These are phyloP conservation scores for Lathamus discolor DNA, from an alignment of 2,113 vertebrate species.

Conservation along the genomic window DNA sequence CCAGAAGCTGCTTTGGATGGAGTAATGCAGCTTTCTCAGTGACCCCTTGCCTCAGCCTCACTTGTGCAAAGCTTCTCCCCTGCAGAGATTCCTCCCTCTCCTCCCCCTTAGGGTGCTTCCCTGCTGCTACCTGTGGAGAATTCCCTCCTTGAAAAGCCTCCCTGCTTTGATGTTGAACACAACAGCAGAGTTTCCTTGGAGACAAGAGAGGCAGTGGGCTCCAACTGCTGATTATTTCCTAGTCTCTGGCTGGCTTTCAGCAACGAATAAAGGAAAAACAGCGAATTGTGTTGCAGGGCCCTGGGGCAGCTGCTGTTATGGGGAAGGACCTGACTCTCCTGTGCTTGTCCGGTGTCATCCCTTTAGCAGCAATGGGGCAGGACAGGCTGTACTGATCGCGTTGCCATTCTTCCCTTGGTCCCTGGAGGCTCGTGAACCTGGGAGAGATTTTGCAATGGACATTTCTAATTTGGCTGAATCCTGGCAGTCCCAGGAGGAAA, in stretches of 20 bases:
- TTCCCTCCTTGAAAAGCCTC: not conserved
- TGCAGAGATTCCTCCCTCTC: not conserved
- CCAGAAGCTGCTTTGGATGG: not conserved
- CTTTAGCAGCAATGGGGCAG: not conserved
- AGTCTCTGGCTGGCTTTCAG: not conserved
- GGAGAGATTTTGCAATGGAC: not conserved
- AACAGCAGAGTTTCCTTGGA: slow-evolving; percentile 26
- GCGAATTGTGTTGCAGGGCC: not conserved
- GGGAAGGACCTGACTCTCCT: not conserved
- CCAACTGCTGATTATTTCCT: not conserved
- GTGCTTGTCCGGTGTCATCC: not conserved
- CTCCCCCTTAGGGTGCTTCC: not conserved
- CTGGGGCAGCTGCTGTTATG: rapidly evolving
- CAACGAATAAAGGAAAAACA: not conserved
- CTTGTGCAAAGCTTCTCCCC: not conserved
- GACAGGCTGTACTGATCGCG: not conserved
- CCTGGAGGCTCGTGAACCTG: not conserved
- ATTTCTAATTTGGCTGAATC: slow-evolving; percentile 45
- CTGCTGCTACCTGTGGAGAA: not conserved
- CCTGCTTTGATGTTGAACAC: not conserved
- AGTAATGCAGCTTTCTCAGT: not conserved
- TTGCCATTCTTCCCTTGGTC: not conserved
- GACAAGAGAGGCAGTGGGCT: not conserved
- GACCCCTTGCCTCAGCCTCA: not conserved
- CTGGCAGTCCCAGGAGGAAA: slow-evolving; percentile 4